Evolutionary conservation across 1,140 invertebrate species (phyloP).

Genomic region (Tetranychus cinnabarinus): DNA sequence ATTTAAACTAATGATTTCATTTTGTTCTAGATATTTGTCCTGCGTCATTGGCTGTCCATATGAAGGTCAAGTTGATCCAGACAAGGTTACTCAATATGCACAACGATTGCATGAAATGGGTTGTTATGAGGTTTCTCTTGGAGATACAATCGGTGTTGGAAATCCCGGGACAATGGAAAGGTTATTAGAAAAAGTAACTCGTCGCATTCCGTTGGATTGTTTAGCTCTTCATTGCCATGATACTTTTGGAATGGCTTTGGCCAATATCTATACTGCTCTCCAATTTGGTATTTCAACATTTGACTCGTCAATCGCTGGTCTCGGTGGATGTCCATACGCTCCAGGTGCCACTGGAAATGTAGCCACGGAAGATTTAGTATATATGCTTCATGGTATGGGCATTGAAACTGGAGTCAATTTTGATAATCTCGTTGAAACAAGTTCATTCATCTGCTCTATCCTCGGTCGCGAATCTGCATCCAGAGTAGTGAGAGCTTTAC

Average conservation of each 20-base stretch:
- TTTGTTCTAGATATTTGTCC: not conserved
- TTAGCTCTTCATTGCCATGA: slow-evolving; percentile 93
- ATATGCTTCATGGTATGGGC: slow-evolving; percentile 71
- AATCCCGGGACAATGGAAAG: slow-evolving; percentile 52
- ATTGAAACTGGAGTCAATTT: slow-evolving; percentile 63
- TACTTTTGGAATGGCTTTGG: slow-evolving; percentile 87
- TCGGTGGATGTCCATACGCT: slow-evolving; percentile 97
- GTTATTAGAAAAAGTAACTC: slow-evolving; percentile 49
- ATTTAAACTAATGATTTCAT: slow-evolving; percentile 27
- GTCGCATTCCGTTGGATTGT: slow-evolving; percentile 32
- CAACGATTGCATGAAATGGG: slow-evolving; percentile 50
- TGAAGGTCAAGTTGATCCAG: slow-evolving; percentile 56
- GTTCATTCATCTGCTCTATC: slow-evolving; percentile 51
- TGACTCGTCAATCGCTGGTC: slow-evolving; percentile 40
- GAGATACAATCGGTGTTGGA: slow-evolving; percentile 91
- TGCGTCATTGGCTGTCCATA: slow-evolving; percentile 66
- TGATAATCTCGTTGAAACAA: slow-evolving; percentile 47
- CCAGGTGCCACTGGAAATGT: slow-evolving; percentile 80
- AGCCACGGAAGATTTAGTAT: slow-evolving; percentile 88
- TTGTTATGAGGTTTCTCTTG: slow-evolving; percentile 84
- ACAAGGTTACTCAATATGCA: slow-evolving; percentile 43
- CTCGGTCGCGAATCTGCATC: slow-evolving; percentile 48
- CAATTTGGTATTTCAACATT: slow-evolving; percentile 20
- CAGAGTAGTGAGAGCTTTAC: slow-evolving; percentile 48
- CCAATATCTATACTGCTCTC: slow-evolving; percentile 68